Conservation (phyloP, 2,797 vertebrate genomes). For the Leuciscus waleckii region DNA sequence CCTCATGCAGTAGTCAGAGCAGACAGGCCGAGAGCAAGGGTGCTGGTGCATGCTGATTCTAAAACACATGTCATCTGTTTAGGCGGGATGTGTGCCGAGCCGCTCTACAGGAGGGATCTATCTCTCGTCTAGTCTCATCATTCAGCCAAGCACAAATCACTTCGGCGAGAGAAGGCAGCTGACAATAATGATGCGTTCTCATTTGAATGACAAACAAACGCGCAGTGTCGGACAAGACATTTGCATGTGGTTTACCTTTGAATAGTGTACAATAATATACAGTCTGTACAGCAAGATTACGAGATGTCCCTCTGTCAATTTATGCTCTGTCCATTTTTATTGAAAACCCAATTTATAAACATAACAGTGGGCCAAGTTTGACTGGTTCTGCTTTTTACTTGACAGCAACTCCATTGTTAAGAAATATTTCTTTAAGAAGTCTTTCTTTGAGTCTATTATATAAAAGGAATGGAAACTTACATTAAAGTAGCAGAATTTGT, state of each 20-base stretch:
- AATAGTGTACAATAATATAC: constrained; percentile 38
- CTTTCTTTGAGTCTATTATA: neutral
- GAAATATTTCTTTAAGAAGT: neutral
- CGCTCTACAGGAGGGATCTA: constrained; percentile 49
- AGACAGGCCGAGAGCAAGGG: constrained; percentile 46
- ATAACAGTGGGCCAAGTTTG: neutral
- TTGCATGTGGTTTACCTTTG: constrained; percentile 23
- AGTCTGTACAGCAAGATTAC: constrained; percentile 41
- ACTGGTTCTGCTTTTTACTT: constrained; percentile 13
- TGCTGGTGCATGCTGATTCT: constrained; percentile 63
- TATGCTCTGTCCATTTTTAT: constrained; percentile 38
- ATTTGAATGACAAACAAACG: constrained; percentile 54
- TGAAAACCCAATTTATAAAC: constrained; percentile 17
- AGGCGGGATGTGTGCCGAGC: constrained; percentile 45
- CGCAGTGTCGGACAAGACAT: neutral
- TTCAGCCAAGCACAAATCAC: constrained; percentile 54
- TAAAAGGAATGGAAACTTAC: neutral
- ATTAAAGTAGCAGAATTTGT: neutral
- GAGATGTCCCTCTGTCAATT: constrained; percentile 8
- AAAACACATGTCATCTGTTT: constrained; percentile 59
- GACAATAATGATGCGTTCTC: constrained; percentile 49
- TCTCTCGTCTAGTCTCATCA: constrained; percentile 58
- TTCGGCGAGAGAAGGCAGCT: constrained; percentile 21
- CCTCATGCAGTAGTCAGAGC: constrained; percentile 45
- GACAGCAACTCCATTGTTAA: neutral